Evolutionary conservation across 2,113 vertebrate genomes (phyloP).

Genomic region (Actenoides lindsayi): DNA sequence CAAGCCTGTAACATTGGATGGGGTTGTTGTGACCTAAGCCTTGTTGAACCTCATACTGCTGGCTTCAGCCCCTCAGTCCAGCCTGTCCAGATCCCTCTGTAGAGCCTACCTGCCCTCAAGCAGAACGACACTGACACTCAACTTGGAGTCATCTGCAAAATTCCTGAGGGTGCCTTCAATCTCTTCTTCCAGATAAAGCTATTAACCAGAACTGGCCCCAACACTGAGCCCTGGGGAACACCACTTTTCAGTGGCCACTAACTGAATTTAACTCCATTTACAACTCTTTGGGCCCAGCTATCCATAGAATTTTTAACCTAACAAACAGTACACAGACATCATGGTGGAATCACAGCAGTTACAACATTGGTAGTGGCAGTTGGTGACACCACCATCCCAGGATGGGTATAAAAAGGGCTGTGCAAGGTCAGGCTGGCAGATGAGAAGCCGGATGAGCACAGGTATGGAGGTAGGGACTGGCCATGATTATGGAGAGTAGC

Average conservation of each 20-base stretch:
- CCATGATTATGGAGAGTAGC: not conserved
- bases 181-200: not conserved
- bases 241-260: not conserved
- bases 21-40: not conserved
- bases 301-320: not conserved
- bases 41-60: not conserved
- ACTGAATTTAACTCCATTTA: not conserved
- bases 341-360: not conserved
- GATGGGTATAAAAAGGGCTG: not conserved
- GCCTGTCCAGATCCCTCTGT: not conserved
- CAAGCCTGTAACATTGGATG: not conserved
- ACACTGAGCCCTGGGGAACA: not conserved
- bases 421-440: not conserved
- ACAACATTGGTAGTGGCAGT: not conserved
- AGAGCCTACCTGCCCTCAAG: not conserved
- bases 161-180: not conserved
- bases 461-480: not conserved
- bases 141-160: not conserved
- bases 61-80: not conserved
- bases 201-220: not conserved
- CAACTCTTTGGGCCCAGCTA: not conserved
- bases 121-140: not conserved
- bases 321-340: not conserved
- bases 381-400: not conserved
- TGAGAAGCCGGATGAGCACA: fast-evolving